Conservation (phyloP, 2,113 vertebrate genomes). For the Podocnemis expansa region DNA sequence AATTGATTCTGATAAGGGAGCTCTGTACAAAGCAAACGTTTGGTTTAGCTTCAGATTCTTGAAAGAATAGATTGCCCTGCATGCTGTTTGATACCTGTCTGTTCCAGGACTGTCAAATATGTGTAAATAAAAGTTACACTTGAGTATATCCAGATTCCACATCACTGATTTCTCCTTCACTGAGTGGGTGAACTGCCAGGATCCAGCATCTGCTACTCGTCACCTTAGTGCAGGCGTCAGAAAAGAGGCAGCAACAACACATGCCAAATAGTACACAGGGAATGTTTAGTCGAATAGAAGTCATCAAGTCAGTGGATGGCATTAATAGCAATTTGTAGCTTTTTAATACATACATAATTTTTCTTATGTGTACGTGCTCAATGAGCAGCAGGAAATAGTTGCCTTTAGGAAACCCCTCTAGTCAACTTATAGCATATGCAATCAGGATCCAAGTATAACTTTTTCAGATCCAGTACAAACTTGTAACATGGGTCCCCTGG, state of each 20-base stretch:
- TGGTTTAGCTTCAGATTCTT: not conserved
- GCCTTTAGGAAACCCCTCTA: not conserved
- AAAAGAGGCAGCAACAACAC: not conserved
- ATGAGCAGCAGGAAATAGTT: not conserved
- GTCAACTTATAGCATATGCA: not conserved
- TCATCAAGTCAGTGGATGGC: not conserved
- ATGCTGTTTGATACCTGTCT: not conserved
- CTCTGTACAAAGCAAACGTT: not conserved
- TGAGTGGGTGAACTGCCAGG: not conserved
- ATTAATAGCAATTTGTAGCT: not conserved
- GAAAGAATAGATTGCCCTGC: not conserved
- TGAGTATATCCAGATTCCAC: not conserved
- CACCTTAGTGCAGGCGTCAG: not conserved
- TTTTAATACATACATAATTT: not conserved
- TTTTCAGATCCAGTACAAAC: no score
- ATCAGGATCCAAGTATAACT: no score
- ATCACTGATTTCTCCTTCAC: not conserved
- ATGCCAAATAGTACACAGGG: not conserved
- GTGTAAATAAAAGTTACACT: not conserved
- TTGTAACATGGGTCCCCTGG: no score
- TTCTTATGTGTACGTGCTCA: not conserved
- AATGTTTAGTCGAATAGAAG: not conserved
- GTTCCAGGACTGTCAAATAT: not conserved
- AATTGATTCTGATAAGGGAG: not conserved
- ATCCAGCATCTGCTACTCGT: accelerated